Base-by-base conservation (phyloP, 2,797 vertebrate genomes). In the Hylomyscus alleni region DNA sequence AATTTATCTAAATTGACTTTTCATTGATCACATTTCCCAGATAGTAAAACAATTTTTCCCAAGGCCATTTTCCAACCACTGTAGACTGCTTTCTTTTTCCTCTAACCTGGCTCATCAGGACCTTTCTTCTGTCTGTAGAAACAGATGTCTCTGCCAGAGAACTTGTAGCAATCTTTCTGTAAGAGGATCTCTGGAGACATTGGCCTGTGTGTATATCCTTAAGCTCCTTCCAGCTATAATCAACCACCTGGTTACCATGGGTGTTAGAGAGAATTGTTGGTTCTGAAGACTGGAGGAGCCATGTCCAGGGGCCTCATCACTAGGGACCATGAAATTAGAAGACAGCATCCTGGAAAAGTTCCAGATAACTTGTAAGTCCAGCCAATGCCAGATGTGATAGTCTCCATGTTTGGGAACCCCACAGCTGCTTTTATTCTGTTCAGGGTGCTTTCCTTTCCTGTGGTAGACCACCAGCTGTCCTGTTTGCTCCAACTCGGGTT, bases 381-480 rank as follows among this genome's bases (percentile, higher is more conserved):
- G 44, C 67, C 78, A 92, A 47, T 91, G 60, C 85, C 95, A 98
- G 95, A 97, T 97, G 95, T 93, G 75, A 65, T 86, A 81, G 90
- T 92, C 88, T 31, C 47, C 78, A 69, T 73, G 81, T 87, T 94
- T 95, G 90, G 72, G 85, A 95, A 85, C 58, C 58, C 56, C 92
- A 93, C 90, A 94, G 81, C 90, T 96, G 95, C 88, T 93, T 97
- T 92, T 84, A 82, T 88, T 97, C 92, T 94, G 34, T 83, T 78
- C 58, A 82, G 88, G 78, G 94, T 76, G 75, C 44, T 96, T 96
- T 80, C 85, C 54, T 90, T 84, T 97, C 56, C 69, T 92, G 92
- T 60, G 86, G 89, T 90, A 96, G 95, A 95, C 78, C 93, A 96
- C 94, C 95, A 97, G 96, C 96, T 98, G 95, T 96, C 89, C 92